Conservation (phyloP, 2,113 vertebrate species). For the Hippocampus zosterae region DNA sequence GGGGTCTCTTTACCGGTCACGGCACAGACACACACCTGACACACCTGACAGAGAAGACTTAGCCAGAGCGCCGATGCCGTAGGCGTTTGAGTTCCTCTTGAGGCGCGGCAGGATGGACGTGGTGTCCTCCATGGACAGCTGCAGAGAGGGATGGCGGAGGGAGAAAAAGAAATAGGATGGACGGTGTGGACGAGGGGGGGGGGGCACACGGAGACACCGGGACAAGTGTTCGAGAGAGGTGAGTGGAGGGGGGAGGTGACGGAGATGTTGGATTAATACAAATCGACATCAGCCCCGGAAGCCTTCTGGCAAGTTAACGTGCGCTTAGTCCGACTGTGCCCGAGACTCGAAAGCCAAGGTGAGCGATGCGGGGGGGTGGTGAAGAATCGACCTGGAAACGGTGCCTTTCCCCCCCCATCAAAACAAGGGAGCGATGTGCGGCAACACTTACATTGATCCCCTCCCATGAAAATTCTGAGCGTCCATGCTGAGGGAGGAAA, state of each 20-base stretch:
- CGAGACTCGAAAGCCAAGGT: slow-evolving; percentile 35
- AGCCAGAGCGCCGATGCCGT: slow-evolving; percentile 97
- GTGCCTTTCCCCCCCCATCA: slow-evolving; percentile 42
- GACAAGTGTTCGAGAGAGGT: slow-evolving; percentile 56
- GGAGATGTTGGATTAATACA: slow-evolving; percentile 68
- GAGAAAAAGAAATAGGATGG: slow-evolving; percentile 54
- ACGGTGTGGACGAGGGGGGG: slow-evolving; percentile 57
- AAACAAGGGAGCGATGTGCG: slow-evolving; percentile 60
- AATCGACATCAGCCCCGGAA: slow-evolving; percentile 27
- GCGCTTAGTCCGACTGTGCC: slow-evolving; percentile 37
- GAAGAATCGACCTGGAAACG: slow-evolving; percentile 36
- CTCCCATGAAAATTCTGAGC: slow-evolving; percentile 98
- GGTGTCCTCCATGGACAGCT: slow-evolving; percentile 99
- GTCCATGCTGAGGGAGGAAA: slow-evolving; percentile 87
- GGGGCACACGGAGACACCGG: slow-evolving; percentile 52
- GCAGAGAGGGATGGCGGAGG: slow-evolving; percentile 62
- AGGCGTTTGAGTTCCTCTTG: slow-evolving; percentile 95
- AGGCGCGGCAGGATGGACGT: slow-evolving; percentile 96
- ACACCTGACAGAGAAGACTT: slow-evolving; percentile 99
- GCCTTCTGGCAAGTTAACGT: slow-evolving; percentile 15
- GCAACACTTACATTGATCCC: slow-evolving; percentile 97
- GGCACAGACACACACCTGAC: slow-evolving; percentile 83
- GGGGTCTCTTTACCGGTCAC: slow-evolving; percentile 76
- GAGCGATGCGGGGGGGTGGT: neutral
- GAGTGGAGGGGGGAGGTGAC: slow-evolving; percentile 65